These are phyloP conservation scores for Ethmia dodecea DNA, from an alignment of 2,888 invertebrate species.

Conservation along the genomic window DNA sequence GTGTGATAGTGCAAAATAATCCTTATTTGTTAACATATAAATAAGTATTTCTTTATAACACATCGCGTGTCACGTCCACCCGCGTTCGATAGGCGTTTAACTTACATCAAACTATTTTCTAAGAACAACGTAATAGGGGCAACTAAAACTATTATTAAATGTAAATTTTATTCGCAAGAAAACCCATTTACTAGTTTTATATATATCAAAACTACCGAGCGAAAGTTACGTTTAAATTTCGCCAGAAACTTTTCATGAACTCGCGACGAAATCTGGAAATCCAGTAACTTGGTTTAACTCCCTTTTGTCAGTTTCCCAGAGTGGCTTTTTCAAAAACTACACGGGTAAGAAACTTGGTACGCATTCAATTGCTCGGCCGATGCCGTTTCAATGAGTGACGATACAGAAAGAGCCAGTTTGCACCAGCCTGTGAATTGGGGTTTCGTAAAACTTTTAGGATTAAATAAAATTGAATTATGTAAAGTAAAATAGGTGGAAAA, in stretches of 20 bases:
- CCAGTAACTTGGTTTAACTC: slow-evolving; percentile 20
- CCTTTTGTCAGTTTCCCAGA: slow-evolving; percentile 20
- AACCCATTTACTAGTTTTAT: slow-evolving; percentile 19
- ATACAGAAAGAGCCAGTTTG: slow-evolving; percentile 1
- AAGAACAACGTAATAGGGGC: neutral
- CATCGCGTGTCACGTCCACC: slow-evolving; percentile 3
- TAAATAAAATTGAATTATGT: no score
- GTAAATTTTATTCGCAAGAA: slow-evolving; percentile 19
- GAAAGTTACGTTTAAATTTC: slow-evolving; percentile 14
- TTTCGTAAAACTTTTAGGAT: no score
- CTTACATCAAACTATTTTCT: slow-evolving; percentile 2
- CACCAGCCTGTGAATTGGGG: neutral
- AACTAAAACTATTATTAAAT: slow-evolving; percentile 15
- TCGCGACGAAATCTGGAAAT: slow-evolving; percentile 21
- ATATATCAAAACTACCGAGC: slow-evolving; percentile 5
- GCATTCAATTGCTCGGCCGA: slow-evolving; percentile 7
- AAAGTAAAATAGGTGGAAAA: no score
- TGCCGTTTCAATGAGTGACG: slow-evolving; percentile 4
- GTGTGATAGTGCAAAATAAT: neutral
- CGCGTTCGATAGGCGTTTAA: slow-evolving; percentile 2
- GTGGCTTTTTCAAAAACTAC: slow-evolving; percentile 16
- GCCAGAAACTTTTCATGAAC: slow-evolving; percentile 14
- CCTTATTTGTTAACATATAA: neutral
- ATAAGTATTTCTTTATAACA: neutral
- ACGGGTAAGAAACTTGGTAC: slow-evolving; percentile 6